Conservation (phyloP, 1,140 invertebrate genomes). For the Phocides pigmalion region DNA sequence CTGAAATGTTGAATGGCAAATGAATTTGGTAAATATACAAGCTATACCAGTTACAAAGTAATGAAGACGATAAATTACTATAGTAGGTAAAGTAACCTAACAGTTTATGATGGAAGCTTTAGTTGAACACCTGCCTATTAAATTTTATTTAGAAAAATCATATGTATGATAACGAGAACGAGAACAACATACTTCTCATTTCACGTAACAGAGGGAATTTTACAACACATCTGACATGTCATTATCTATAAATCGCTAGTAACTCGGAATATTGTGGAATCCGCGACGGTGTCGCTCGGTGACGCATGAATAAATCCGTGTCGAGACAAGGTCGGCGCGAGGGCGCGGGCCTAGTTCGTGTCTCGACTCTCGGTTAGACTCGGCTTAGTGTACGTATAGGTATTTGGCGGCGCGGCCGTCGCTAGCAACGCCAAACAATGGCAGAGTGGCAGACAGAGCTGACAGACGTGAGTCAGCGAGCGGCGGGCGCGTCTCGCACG, state of each 20-base stretch:
- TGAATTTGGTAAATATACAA: background rate
- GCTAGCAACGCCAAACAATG: conserved; percentile 57
- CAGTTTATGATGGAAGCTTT: background rate
- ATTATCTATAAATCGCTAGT: conserved; percentile 35
- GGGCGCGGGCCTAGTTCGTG: conserved; percentile 72
- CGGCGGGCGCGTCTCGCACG: conserved; percentile 34
- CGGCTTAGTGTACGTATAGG: conserved; percentile 22
- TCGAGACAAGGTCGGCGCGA: conserved; percentile 79
- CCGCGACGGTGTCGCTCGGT: conserved; percentile 48
- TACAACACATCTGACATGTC: background rate
- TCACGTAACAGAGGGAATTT: conserved; percentile 8
- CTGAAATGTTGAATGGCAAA: background rate
- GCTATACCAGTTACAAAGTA: background rate
- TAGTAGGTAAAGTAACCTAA: background rate
- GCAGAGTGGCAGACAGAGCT: conserved; percentile 60
- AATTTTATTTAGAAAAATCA: too few species aligned
- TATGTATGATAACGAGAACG: too few species aligned
- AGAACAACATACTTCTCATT: too few species aligned
- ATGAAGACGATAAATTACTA: background rate
- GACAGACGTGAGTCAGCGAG: conserved; percentile 61
- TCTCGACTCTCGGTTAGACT: conserved; percentile 37
- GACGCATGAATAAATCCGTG: conserved; percentile 80
- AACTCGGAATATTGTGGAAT: conserved; percentile 41
- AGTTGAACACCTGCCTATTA: background rate
- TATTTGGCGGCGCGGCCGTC: conserved; percentile 38